Percentiles rank a stretch among this genome's conserved stretches.
Conservation (phyloP, 2,888 invertebrate species). For the Bugula neritina region DNA sequence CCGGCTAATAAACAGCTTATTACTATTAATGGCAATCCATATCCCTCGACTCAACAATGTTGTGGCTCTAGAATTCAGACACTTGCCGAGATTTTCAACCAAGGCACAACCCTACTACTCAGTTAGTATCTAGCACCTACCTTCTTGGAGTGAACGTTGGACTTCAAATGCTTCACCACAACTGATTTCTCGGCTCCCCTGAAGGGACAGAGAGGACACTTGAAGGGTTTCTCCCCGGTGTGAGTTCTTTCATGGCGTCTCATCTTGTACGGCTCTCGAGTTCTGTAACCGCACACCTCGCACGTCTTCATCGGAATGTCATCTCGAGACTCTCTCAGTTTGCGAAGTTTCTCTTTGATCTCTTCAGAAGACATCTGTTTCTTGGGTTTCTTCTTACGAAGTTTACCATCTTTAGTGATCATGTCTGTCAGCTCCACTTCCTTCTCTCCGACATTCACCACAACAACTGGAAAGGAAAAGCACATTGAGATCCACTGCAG, state of each 20-base stretch:
- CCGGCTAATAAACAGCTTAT: too few species aligned
- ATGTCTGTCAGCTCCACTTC: conserved; percentile 23
- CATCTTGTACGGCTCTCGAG: conserved; percentile 22
- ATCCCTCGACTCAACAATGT: too few species aligned
- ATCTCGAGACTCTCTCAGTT: conserved; percentile 23
- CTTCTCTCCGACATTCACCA: conserved; percentile 22
- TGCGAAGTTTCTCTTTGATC: conserved; percentile 21
- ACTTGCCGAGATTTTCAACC: too few species aligned
- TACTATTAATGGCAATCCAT: too few species aligned
- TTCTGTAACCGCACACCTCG: conserved; percentile 18
- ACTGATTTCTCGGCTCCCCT: conserved; percentile 19
- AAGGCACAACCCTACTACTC: too few species aligned
- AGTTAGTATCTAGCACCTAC: too few species aligned
- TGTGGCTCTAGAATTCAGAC: too few species aligned
- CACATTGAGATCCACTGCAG: too few species aligned
- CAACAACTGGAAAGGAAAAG: too few species aligned
- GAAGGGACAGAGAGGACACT: conserved; percentile 25
- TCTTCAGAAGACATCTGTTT: conserved; percentile 25
- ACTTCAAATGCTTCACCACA: conserved; percentile 16
- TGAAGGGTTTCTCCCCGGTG: conserved; percentile 24
- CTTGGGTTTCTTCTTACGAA: conserved; percentile 2
- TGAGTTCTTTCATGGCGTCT: conserved; percentile 16
- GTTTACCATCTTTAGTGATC: conserved; percentile 20
- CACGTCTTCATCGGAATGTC: conserved; percentile 26
- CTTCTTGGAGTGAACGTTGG: conserved; percentile 23